These are phyloP conservation scores for Scaptomyza pallida DNA, from an alignment of 1,140 invertebrate genomes.

Conservation along the genomic window DNA sequence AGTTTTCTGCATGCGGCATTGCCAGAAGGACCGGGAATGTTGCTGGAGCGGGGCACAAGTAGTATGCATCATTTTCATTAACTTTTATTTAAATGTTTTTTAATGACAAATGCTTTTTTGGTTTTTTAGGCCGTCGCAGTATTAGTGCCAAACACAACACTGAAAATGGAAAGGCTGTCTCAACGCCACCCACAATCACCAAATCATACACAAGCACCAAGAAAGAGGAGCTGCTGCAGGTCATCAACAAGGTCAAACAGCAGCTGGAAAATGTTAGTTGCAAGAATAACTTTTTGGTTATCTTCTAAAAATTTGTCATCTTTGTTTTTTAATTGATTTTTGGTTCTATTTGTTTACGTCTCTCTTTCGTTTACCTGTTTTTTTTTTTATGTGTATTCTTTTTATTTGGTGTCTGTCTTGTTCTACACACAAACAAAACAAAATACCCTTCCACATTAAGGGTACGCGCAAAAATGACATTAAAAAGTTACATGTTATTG, in stretches of 20 bases:
- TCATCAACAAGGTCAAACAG: constrained; percentile 93
- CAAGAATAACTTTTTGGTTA: not conserved
- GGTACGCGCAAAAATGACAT: constrained; percentile 76
- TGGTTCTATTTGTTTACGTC: constrained; percentile 37
- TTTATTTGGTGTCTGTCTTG: constrained; percentile 59
- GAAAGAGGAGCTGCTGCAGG: constrained; percentile 92
- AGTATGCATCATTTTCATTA: constrained; percentile 52
- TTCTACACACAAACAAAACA: constrained; percentile 5
- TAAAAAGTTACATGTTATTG: constrained; percentile 77
- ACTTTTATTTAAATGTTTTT: no score
- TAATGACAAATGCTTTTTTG: not conserved
- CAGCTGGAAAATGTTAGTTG: constrained; percentile 94
- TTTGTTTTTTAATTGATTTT: constrained; percentile 27
- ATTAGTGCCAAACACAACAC: constrained; percentile 84
- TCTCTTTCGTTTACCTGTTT: constrained; percentile 38
- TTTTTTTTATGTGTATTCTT: constrained; percentile 50
- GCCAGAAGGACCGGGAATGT: constrained; percentile 75
- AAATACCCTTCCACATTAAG: constrained; percentile 53
- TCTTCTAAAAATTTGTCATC: constrained; percentile 5
- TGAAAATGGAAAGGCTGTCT: constrained; percentile 73
- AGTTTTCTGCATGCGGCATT: constrained; percentile 81
- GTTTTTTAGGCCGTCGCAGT: constrained; percentile 74
- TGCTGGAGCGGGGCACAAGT: constrained; percentile 83
- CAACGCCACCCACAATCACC: constrained; percentile 84
- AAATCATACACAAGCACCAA: constrained; percentile 88